A percentile compares a stretch with the other conserved stretches of the same genome.
phyloP scores from a whole-genome alignment of 2,113 vertebrate genomes.

The Syngnathus typhle region DNA sequence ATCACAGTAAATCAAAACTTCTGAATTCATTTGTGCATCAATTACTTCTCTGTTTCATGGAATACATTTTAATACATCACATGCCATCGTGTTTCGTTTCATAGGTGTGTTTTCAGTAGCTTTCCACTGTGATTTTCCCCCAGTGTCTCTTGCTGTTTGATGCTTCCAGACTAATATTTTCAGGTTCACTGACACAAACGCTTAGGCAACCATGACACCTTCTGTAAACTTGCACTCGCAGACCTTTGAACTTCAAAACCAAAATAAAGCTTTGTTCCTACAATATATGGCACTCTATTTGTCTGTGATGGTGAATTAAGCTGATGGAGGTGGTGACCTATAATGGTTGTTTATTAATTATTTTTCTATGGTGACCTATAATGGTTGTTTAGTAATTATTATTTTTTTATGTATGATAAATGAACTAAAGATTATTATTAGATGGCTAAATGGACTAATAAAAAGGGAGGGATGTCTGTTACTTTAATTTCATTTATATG shows the following conservation, averaged over 20 bases:
- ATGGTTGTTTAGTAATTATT: constrained; percentile 29
- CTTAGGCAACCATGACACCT: constrained; percentile 31
- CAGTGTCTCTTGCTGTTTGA: constrained; percentile 21
- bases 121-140: constrained; percentile 1
- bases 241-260: constrained; percentile 54
- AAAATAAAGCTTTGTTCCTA: constrained; percentile 49
- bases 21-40: no score
- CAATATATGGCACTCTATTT: constrained; percentile 29
- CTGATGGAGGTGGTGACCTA: constrained; percentile 54
- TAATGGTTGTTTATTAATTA: constrained; percentile 28
- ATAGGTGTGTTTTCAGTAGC: background rate
- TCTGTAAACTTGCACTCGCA: constrained; percentile 40
- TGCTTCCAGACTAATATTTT: constrained; percentile 41
- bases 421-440: constrained; percentile 10
- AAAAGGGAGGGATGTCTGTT: background rate
- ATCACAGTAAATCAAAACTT: no score
- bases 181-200: constrained; percentile 41
- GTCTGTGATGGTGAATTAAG: constrained; percentile 37
- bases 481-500: no score
- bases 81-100: background rate
- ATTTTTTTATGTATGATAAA: constrained; percentile 11
- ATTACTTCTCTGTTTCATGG: no score
- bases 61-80: no score
- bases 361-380: constrained; percentile 42
- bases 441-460: background rate